phyloP scores from a whole-genome alignment of 2,888 invertebrate genomes.

The Campoplex nolae region DNA sequence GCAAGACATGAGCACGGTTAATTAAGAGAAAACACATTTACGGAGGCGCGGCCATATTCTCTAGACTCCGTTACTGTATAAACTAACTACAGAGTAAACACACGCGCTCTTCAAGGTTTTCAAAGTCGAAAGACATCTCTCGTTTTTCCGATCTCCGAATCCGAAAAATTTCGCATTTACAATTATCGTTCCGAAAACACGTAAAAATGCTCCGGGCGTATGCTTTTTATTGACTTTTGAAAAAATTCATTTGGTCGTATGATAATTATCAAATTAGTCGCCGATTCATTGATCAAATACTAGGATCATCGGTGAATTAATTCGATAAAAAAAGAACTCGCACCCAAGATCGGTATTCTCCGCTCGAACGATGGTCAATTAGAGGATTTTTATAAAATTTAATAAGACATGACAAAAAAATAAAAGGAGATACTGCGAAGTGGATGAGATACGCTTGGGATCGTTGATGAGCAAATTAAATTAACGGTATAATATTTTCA shows the following conservation, averaged over 20 bases:
- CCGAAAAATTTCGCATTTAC: background rate
- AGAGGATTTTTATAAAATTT: conserved; percentile 33
- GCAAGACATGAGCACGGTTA: conserved; percentile 44
- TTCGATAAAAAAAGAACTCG: background rate
- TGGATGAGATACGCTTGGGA: conserved; percentile 7
- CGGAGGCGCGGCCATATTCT: conserved; percentile 57
- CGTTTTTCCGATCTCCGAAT: background rate
- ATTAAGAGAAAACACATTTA: conserved; percentile 67
- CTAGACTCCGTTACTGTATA: conserved; percentile 7
- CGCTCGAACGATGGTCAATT: conserved; percentile 38
- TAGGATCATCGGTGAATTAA: background rate
- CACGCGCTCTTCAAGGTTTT: conserved; percentile 32
- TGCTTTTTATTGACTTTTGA: no score
- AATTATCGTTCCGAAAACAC: background rate
- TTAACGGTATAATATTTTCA: conserved; percentile 52
- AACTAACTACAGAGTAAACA: conserved; percentile 18
- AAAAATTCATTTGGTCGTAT: background rate
- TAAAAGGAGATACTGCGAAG: conserved; percentile 15
- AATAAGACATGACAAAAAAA: conserved; percentile 40
- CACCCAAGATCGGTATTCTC: background rate
- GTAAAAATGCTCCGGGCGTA: background rate
- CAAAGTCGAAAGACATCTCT: background rate
- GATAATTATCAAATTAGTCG: background rate
- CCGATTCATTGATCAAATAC: background rate
- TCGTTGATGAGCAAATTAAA: conserved; percentile 43